Conservation (phyloP, 35 echinoderm and acorn worm species). For the Lytechinus pictus region DNA sequence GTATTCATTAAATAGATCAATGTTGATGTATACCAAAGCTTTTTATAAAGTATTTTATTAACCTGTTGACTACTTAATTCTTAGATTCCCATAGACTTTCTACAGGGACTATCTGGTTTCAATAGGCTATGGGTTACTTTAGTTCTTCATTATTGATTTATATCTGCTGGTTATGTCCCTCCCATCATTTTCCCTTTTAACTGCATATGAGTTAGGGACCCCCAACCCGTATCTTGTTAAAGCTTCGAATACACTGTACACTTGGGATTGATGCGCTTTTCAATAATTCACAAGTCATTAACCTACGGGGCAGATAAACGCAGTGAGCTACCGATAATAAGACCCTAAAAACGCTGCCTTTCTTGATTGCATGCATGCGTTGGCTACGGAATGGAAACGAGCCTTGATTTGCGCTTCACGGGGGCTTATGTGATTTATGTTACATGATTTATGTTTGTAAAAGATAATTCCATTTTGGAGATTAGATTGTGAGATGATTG, state of each 20-base stretch:
- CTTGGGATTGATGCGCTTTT: not conserved
- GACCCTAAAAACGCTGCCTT: not conserved
- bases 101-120: no score
- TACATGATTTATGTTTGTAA: no score
- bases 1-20: no score
- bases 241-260: not conserved
- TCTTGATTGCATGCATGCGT: not conserved
- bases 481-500: not conserved
- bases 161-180: no score
- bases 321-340: not conserved
- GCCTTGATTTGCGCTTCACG: not conserved
- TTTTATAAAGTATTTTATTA: no score
- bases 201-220: not conserved
- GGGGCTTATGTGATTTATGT: not conserved
- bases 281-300: conserved; percentile 20
- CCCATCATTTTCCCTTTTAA: not conserved
- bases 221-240: not conserved
- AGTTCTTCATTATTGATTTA: no score
- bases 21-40: no score
- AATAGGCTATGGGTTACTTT: no score
- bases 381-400: not conserved
- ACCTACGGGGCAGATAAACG: not conserved
- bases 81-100: no score
- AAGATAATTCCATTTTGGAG: not conserved
- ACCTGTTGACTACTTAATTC: no score